Conservation (phyloP, 2,113 vertebrate species). For the Plestiodon gilberti region DNA sequence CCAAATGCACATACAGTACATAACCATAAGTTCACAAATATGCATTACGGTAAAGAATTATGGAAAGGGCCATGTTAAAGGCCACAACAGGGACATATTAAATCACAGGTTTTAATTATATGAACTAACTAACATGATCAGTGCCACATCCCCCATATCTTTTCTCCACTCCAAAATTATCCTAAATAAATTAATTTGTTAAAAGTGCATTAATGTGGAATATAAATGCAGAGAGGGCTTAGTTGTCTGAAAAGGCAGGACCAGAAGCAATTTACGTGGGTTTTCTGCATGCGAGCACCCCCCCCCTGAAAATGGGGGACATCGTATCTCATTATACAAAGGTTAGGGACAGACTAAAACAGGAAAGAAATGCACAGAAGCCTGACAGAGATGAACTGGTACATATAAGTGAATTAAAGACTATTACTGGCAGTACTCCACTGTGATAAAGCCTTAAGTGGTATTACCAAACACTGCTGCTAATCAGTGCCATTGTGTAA, state of each 20-base stretch:
- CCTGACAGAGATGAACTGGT: conserved; percentile 77
- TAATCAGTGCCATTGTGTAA: conserved; percentile 67
- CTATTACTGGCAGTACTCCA: conserved; percentile 78
- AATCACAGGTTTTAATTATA: not conserved
- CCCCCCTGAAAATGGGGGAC: conserved; percentile 67
- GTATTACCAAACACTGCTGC: conserved; percentile 72
- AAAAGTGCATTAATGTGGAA: conserved; percentile 69
- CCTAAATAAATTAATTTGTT: conserved; percentile 58
- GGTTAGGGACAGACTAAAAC: conserved; percentile 67
- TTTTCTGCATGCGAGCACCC: conserved; percentile 38
- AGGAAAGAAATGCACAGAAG: conserved; percentile 75
- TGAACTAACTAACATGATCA: conserved; percentile 50
- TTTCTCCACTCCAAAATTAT: conserved; percentile 30
- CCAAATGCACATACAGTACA: not conserved
- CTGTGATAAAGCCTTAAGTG: conserved; percentile 72
- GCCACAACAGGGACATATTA: not conserved
- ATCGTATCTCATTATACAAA: conserved; percentile 57
- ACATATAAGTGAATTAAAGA: conserved; percentile 80
- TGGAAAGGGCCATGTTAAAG: not conserved
- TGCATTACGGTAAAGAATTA: not conserved
- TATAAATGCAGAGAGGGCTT: conserved; percentile 55
- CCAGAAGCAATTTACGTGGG: conserved; percentile 63
- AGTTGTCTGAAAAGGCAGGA: conserved; percentile 61
- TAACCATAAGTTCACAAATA: conserved; percentile 22
- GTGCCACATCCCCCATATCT: conserved; percentile 26